phyloP scores from a whole-genome alignment of 2,113 vertebrate genomes.

The Caranx ignobilis region DNA sequence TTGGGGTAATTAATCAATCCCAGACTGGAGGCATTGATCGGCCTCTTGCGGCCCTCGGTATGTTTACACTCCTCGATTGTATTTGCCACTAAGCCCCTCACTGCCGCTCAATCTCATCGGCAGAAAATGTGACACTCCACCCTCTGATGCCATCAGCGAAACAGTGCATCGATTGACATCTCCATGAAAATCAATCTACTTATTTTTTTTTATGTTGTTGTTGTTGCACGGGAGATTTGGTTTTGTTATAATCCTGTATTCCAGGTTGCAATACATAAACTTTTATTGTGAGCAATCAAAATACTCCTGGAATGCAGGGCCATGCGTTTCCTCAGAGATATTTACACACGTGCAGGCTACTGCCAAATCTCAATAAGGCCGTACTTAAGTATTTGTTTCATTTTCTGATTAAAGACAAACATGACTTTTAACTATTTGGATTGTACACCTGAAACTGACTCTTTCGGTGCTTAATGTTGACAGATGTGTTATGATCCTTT shows the following conservation, averaged over 20 bases:
- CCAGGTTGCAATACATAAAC: slow-evolving; percentile 43
- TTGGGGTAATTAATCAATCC: slow-evolving; percentile 84
- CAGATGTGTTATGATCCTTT: too few relatives aligned
- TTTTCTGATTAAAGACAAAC: neutral
- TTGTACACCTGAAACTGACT: neutral
- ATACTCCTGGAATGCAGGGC: slow-evolving; percentile 5
- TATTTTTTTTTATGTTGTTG: slow-evolving; percentile 47
- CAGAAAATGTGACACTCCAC: slow-evolving; percentile 79
- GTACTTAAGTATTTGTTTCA: neutral
- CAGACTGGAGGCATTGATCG: slow-evolving; percentile 82
- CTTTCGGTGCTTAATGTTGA: neutral
- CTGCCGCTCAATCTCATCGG: slow-evolving; percentile 81
- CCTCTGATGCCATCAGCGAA: slow-evolving; percentile 76
- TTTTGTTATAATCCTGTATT: slow-evolving; percentile 71
- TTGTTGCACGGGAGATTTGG: slow-evolving; percentile 63
- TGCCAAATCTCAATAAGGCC: neutral
- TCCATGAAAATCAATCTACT: slow-evolving; percentile 81
- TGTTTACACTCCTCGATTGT: slow-evolving; percentile 84
- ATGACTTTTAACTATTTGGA: too few relatives aligned
- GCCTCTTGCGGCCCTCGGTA: slow-evolving; percentile 72
- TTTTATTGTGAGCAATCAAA: slow-evolving; percentile 49
- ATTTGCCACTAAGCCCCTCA: slow-evolving; percentile 83
- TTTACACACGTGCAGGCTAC: neutral
- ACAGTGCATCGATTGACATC: slow-evolving; percentile 79
- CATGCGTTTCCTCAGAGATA: neutral